Conservation (phyloP, 2,888 invertebrate genomes). For the Nephrotoma guestfalica region DNA sequence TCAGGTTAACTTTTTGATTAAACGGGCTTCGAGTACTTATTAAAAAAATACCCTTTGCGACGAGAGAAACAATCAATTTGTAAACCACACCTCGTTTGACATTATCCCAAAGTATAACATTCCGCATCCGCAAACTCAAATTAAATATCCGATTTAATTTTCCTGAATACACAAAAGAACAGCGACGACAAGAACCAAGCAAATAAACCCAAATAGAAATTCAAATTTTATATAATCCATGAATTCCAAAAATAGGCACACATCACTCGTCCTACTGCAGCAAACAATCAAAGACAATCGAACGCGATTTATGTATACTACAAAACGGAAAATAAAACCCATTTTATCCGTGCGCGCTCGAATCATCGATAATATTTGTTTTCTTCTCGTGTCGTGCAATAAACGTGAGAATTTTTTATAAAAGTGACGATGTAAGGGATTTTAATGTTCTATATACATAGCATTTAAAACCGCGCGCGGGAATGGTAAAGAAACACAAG, state of each 20-base stretch:
- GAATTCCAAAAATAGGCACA: background rate
- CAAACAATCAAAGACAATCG: background rate
- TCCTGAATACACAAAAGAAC: background rate
- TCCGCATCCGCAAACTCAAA: background rate
- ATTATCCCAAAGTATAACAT: too few relatives aligned
- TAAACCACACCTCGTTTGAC: too few relatives aligned
- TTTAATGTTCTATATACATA: background rate
- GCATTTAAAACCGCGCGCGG: background rate
- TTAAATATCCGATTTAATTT: background rate
- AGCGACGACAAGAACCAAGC: background rate
- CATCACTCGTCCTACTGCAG: background rate
- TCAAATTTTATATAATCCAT: background rate
- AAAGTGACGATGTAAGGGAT: background rate
- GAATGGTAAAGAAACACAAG: background rate
- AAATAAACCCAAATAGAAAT: background rate
- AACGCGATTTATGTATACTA: background rate
- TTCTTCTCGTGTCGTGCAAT: background rate
- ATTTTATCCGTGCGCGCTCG: background rate
- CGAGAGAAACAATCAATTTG: too few relatives aligned
- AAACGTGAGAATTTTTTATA: background rate
- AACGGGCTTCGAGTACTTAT: too few relatives aligned
- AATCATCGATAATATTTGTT: background rate
- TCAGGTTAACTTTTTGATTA: too few relatives aligned
- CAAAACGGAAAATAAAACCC: background rate
- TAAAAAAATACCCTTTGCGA: too few relatives aligned